Evolutionary conservation across 2,888 invertebrate genomes (phyloP).

Genomic region (Campoplex capitator): DNA sequence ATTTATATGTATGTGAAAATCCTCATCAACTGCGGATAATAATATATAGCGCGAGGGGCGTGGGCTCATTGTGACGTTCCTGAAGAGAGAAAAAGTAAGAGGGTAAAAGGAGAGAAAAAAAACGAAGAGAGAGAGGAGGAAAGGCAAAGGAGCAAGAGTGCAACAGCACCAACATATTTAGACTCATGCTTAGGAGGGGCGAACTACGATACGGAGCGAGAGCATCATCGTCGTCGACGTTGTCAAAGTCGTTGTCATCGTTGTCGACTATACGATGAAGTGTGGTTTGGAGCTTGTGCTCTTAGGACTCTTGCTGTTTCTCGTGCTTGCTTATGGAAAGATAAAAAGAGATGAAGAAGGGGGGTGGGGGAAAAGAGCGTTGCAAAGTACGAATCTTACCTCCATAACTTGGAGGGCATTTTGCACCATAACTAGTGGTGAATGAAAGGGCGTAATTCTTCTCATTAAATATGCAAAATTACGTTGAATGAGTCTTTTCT

Average conservation of each 20-base stretch:
- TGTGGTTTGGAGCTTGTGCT: conserved; percentile 49
- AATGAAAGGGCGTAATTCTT: conserved; percentile 7
- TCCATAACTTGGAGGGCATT: not conserved
- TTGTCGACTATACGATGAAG: conserved; percentile 54
- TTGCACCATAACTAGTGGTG: not conserved
- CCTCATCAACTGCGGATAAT: conserved; percentile 58
- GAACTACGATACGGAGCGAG: conserved; percentile 43
- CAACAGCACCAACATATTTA: conserved; percentile 42
- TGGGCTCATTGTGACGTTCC: conserved; percentile 61
- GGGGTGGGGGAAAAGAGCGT: not conserved
- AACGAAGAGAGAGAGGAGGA: conserved; percentile 5
- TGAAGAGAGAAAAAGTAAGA: conserved; percentile 19
- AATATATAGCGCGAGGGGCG: conserved; percentile 32
- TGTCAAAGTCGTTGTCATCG: not conserved
- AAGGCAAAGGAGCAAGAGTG: conserved; percentile 30
- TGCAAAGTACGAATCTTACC: conserved; percentile 25
- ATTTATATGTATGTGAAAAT: conserved; percentile 4
- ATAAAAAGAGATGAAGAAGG: not conserved
- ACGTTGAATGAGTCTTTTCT: not conserved
- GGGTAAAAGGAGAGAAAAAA: not conserved
- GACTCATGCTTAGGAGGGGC: conserved; percentile 26
- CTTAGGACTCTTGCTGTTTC: conserved; percentile 8
- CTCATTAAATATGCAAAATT: not conserved
- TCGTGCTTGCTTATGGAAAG: not conserved
- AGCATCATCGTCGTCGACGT: conserved; percentile 47